These are phyloP conservation scores for Colius striatus DNA, from an alignment of 2,113 vertebrate genomes.

Conservation along the genomic window DNA sequence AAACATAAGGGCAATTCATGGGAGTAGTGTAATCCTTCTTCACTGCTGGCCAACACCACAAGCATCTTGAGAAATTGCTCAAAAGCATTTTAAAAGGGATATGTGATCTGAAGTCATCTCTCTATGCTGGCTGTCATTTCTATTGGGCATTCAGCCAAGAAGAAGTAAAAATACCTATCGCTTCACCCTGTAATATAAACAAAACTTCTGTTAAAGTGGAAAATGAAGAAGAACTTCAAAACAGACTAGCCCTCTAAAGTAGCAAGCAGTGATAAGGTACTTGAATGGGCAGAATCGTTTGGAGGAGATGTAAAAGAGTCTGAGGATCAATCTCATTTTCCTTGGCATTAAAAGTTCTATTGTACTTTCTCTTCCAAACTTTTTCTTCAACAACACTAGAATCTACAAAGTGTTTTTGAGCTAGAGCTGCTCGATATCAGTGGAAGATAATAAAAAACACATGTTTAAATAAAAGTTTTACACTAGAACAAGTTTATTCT, in stretches of 20 bases:
- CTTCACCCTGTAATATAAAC: neutral
- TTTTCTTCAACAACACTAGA: neutral
- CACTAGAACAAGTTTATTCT: neutral
- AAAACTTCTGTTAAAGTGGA: neutral
- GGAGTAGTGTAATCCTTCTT: neutral
- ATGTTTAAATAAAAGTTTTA: neutral
- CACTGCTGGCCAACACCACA: neutral
- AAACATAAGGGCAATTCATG: neutral
- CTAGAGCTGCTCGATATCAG: neutral
- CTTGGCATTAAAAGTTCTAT: neutral
- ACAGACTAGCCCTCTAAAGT: neutral
- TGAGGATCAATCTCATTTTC: neutral
- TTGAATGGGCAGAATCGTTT: neutral
- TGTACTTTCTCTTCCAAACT: neutral
- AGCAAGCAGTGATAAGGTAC: neutral
- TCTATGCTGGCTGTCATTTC: neutral
- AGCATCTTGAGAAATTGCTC: neutral
- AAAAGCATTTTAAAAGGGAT: conserved; percentile 7
- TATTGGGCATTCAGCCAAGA: neutral
- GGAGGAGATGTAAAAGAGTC: neutral
- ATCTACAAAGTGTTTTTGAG: neutral
- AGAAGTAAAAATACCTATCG: conserved; percentile 15
- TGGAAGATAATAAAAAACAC: neutral
- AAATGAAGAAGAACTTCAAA: neutral
- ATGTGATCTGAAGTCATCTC: neutral